Evolutionary conservation across 2,888 invertebrate genomes (phyloP), one percentile per base, ranked within the genome.

Genomic region (Caenorhabditis imperialis): DNA sequence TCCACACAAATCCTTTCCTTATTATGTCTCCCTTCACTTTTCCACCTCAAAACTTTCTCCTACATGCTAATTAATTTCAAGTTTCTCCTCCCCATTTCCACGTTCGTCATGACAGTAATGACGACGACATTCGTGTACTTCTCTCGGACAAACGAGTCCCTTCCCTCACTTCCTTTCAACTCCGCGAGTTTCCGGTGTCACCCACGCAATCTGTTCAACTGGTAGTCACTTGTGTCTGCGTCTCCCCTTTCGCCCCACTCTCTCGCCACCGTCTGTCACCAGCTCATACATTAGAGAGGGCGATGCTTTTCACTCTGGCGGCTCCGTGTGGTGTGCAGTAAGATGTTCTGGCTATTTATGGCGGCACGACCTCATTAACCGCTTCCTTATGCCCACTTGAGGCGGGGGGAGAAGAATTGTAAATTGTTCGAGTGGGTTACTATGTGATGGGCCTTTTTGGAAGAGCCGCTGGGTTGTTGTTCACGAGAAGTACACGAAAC

Each of bases 221-320:
- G 57, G 71, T 67, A 53, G 63, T 30, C n/a, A 7, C 2, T 20
- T 8, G 30, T 40, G 22, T 62, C 63, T 55, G 47, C 55, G 60
- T 60, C 63, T 65, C 57, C 23, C 20, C 14, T 7, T 37, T 18
- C 20, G 23, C n/a, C 44, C 14, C 40, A 25, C 54, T 71, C 53
- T 60, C 48, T 53, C 50, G 38, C 18, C 50, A 57, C 65, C 67
- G 67, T 67, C 67, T 67, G 67, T 67, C 67, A 67, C 53, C 53
- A 57, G 67, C 51, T 67, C 67, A 58, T 57, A 58, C 67, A 67
- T 67, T 67, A 67, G 67, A 51, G n/a, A n/a, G n/a, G n/a, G 67
- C 51, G 50, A 51, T 50, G 37, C 57, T 67, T 51, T 62, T 53
- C 53, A 37, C 7, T 10, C 30, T 18, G 55, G 42, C 42, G 60